A percentile compares a stretch with the other conserved stretches of the same genome.
These are phyloP conservation scores for Bubalus kerabau DNA, from an alignment of 2,113 vertebrate genomes.

Conservation along the genomic window DNA sequence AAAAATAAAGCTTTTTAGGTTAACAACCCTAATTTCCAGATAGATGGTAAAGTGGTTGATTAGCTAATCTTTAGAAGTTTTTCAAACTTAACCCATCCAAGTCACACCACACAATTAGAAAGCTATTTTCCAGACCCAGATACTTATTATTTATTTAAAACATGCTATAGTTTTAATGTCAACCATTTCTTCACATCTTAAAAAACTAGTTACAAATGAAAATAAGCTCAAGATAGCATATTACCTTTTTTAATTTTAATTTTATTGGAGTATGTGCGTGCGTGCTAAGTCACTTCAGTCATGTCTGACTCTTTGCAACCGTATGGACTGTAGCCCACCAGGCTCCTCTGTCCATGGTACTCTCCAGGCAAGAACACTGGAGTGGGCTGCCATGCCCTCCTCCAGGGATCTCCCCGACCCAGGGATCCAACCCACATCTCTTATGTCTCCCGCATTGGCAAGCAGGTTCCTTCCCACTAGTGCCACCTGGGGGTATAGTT, in stretches of 20 bases:
- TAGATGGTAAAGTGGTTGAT: background rate
- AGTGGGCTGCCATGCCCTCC: background rate
- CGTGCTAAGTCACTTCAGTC: background rate
- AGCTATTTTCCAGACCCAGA: background rate
- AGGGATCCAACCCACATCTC: background rate
- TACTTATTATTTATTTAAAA: background rate
- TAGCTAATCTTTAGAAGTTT: background rate
- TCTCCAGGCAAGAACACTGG: background rate
- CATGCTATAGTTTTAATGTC: background rate
- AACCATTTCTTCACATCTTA: background rate
- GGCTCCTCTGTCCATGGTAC: background rate
- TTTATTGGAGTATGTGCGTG: background rate
- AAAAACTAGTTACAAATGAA: background rate
- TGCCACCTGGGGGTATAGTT: background rate
- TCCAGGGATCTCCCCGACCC: background rate
- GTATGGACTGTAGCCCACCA: background rate
- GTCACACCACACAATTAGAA: background rate
- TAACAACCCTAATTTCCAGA: background rate
- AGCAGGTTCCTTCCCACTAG: background rate
- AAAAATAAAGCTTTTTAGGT: background rate
- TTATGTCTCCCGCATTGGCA: rapidly evolving
- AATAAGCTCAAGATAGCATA: background rate
- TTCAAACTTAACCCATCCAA: background rate
- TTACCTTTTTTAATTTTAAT: background rate
- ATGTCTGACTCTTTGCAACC: background rate